A percentile compares a stretch with the other conserved stretches of the same genome.
Evolutionary conservation across 30 jellyfish, hydroid and myxozoan species (phyloP).

Genomic region (Nemopilema nomurai): DNA sequence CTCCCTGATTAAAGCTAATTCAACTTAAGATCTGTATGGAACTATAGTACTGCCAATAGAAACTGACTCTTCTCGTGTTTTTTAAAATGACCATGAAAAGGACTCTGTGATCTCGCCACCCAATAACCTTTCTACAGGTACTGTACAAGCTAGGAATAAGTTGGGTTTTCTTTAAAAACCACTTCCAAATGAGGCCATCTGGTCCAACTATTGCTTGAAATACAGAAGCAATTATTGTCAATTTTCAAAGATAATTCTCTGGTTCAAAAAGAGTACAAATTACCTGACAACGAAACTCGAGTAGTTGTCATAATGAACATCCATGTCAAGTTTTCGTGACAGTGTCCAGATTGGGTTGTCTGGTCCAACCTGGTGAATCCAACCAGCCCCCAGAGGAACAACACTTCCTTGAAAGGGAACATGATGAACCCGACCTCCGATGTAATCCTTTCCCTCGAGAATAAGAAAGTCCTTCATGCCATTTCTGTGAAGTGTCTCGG

Average conservation of each 20-base stretch:
- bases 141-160: neutral
- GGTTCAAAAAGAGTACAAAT: neutral
- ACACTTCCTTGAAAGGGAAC: conserved; percentile 30
- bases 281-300: conserved; percentile 62
- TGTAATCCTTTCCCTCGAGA: conserved; percentile 67
- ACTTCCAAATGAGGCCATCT: too few species aligned
- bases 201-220: neutral
- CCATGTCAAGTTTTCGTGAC: conserved; percentile 58
- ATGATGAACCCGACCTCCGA: conserved; percentile 64
- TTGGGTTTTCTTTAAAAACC: too few species aligned
- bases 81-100: too few species aligned
- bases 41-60: too few species aligned
- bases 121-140: neutral
- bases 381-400: conserved; percentile 67
- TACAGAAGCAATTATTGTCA: too few species aligned
- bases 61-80: too few species aligned
- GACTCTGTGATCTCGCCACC: neutral
- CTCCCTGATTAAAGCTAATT: too few species aligned
- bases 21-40: too few species aligned
- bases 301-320: conserved; percentile 48
- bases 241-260: too few species aligned
- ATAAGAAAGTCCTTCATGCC: conserved; percentile 58
- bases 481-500: conserved; percentile 53
- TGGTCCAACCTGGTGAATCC: conserved; percentile 37
- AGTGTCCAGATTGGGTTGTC: conserved; percentile 55